phyloP scores from a whole-genome alignment of 1,140 invertebrate species.

The Pomacea maculata region DNA sequence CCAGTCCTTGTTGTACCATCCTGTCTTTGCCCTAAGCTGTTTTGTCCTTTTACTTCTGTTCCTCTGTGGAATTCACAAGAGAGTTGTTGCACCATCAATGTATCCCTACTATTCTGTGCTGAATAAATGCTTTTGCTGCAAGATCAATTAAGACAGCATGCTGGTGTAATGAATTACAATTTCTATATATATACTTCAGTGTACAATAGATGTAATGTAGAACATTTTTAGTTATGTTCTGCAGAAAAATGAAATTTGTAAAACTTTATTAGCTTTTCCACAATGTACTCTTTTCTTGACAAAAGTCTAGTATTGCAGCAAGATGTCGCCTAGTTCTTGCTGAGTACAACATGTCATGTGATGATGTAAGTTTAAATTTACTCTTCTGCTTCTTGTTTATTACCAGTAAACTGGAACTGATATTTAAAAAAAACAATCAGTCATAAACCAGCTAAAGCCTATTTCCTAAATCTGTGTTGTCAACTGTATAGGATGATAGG shows the following conservation, averaged over 20 bases:
- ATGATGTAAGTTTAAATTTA: slow-evolving; percentile 82
- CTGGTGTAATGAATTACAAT: neutral
- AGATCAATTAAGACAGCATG: neutral
- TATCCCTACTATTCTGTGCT: slow-evolving; percentile 61
- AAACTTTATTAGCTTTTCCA: too few relatives aligned
- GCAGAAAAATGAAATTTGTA: too few relatives aligned
- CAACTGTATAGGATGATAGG: too few relatives aligned
- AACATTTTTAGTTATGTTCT: too few relatives aligned
- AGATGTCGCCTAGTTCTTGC: slow-evolving; percentile 86
- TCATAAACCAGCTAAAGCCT: too few relatives aligned
- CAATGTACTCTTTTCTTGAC: slow-evolving; percentile 15
- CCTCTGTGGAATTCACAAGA: slow-evolving; percentile 89
- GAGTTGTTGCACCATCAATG: slow-evolving; percentile 95
- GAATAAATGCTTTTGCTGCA: slow-evolving; percentile 1
- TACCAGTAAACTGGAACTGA: too few relatives aligned
- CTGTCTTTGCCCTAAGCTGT: slow-evolving; percentile 94
- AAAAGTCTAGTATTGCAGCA: slow-evolving; percentile 77
- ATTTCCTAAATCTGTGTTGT: too few relatives aligned
- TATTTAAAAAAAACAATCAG: too few relatives aligned
- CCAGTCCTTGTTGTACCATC: slow-evolving; percentile 92
- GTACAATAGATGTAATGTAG: too few relatives aligned
- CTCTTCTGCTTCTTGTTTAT: neutral
- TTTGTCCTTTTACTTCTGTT: slow-evolving; percentile 88
- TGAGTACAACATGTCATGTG: slow-evolving; percentile 98
- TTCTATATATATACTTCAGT: too few relatives aligned